Evolutionary conservation across 2,797 vertebrate species (phyloP), one percentile per base, ranked within the genome.

Genomic region (Poeciliopsis infans): DNA sequence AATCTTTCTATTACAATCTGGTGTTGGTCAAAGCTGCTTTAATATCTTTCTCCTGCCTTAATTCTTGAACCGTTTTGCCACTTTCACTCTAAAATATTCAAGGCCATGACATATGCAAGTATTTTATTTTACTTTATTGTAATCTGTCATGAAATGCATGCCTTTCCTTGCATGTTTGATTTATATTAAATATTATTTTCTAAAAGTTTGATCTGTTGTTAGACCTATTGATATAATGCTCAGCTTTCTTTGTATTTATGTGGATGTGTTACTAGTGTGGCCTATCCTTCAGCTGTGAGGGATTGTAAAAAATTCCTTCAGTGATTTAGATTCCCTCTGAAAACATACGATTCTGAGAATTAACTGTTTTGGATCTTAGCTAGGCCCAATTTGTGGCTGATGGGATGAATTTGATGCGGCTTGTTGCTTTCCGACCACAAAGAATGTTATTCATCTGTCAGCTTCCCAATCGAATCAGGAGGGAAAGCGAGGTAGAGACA

Each of bases 381-480:
- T 79, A 33, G 4, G 77, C 80, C 78, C 79, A 75, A 77, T 86
- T 80, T 84, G 75, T 64, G 85, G 84, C 79, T 49, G 87, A 86
- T 78, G 81, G 86, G 84, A 89, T 79, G 77, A 88, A 86, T 85
- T 87, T 86, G 88, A 90, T 89, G 85, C 73, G 79, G 91, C 81
- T 89, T 88, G 86, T 91, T 88, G 86, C 82, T 85, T 91, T 86
- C 86, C 15, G 20, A 84, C 90, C 91, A 78, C 85, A 83, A 82
- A 88, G 91, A 92, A 92, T 86, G 85, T 82, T 83, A 84, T 91
- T 81, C 85, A 78, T 91, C 86, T 79, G 47, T 91, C 86, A 88
- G 78, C 72, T 64, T 2, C 41, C 84, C 68, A 13, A 68, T 86
- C 75, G 33, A 74, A 76, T 39, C 51, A 70, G 55, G 49, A 45